These are phyloP conservation scores for Columba livia DNA, from an alignment of 2,113 vertebrate genomes.

Conservation along the genomic window DNA sequence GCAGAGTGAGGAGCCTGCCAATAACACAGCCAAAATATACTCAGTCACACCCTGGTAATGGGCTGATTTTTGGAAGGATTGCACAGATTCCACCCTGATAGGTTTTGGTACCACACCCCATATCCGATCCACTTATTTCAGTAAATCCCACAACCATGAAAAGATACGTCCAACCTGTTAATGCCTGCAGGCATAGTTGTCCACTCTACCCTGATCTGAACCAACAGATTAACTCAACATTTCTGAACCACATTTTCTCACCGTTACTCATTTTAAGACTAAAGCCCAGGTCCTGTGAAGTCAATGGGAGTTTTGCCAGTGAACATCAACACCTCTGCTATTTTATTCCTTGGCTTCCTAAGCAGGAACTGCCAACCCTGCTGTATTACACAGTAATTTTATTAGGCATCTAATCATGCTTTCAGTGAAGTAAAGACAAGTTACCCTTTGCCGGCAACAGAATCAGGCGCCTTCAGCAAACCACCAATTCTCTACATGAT, in stretches of 20 bases:
- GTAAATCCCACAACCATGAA: neutral
- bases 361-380: slow-evolving; percentile 38
- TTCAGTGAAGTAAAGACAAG: neutral
- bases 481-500: neutral
- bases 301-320: slow-evolving; percentile 1
- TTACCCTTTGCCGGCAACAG: neutral
- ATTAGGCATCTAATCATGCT: neutral
- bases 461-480: neutral
- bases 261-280: neutral
- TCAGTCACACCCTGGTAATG: slow-evolving; percentile 9
- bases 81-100: neutral
- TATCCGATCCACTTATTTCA: slow-evolving; percentile 25
- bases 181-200: neutral
- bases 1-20: neutral
- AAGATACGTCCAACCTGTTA: neutral
- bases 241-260: slow-evolving; percentile 27
- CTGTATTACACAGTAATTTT: neutral
- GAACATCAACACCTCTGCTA: neutral
- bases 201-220: slow-evolving; percentile 7
- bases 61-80: neutral
- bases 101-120: neutral
- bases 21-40: neutral
- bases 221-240: neutral
- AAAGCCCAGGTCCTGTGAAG: slow-evolving; percentile 9
- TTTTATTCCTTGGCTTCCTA: slow-evolving; percentile 24